phyloP scores from a whole-genome alignment of 2,888 invertebrate genomes.

The Agrilus mali region DNA sequence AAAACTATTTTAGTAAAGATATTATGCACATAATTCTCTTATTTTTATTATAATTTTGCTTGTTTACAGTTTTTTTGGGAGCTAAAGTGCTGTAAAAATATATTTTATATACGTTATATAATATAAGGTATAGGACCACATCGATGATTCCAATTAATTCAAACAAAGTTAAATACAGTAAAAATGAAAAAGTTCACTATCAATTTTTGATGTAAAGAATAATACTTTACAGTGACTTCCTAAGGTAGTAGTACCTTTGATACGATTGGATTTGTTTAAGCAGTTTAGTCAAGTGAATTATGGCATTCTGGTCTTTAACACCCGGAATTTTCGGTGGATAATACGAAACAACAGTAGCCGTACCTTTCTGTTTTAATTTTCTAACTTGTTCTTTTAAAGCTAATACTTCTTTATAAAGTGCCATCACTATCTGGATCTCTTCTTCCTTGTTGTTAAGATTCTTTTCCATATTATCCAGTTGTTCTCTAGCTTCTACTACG shows the following conservation, averaged over 20 bases:
- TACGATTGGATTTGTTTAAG: conserved; percentile 32
- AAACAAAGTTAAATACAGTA: no score
- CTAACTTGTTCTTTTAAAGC: conserved; percentile 31
- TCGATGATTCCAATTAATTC: no score
- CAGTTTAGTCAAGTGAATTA: conserved; percentile 30
- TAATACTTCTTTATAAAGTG: conserved; percentile 31
- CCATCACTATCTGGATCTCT: conserved; percentile 33
- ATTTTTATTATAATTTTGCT: no score
- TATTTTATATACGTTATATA: no score
- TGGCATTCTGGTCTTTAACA: conserved; percentile 25
- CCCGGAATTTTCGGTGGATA: conserved; percentile 13
- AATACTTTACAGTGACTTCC: neutral
- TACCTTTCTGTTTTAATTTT: conserved; percentile 23
- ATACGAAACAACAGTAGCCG: conserved; percentile 16
- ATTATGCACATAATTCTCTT: no score
- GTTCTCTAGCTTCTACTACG: conserved; percentile 16
- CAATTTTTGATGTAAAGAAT: no score
- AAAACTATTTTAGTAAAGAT: no score
- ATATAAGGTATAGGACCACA: no score
- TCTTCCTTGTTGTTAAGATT: conserved; percentile 31
- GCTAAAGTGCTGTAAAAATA: no score
- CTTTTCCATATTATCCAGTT: conserved; percentile 27
- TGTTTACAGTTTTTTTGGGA: no score
- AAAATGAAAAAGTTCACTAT: no score
- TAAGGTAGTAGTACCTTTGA: conserved; percentile 19